phyloP scores from a whole-genome alignment of 2,113 vertebrate species.

The Todiramphus saurophagus region DNA sequence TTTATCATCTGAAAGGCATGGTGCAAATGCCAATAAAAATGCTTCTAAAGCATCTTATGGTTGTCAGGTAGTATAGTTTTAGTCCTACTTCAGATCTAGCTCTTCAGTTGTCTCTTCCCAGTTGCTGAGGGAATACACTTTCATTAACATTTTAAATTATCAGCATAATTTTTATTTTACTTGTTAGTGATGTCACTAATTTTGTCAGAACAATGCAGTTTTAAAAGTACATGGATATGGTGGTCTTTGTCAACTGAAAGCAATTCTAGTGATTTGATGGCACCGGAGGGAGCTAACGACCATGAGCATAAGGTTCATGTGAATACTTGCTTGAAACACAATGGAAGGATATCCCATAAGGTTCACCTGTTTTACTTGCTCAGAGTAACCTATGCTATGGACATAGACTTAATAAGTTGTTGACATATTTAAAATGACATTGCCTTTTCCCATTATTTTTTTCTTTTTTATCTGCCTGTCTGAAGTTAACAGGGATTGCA shows the following conservation, averaged over 20 bases:
- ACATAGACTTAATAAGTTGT: neutral
- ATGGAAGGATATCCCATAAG: neutral
- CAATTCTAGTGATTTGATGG: neutral
- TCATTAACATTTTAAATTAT: neutral
- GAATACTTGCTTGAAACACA: neutral
- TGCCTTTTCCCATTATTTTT: neutral
- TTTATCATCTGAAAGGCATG: neutral
- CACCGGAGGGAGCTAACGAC: constrained; percentile 39
- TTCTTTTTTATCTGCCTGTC: neutral
- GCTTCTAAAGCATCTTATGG: neutral
- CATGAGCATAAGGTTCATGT: neutral
- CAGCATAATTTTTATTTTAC: neutral
- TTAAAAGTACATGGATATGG: neutral
- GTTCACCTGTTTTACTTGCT: neutral
- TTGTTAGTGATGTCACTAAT: neutral
- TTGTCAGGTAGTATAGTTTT: neutral
- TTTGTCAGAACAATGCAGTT: neutral
- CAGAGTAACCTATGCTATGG: neutral
- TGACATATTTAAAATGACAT: neutral
- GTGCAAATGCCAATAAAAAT: neutral
- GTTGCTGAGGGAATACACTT: neutral
- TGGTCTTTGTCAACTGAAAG: neutral
- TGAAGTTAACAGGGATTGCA: neutral
- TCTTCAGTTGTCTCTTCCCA: neutral
- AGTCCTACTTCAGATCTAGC: neutral